These are phyloP conservation scores for Benthosema pterotum DNA, from an alignment of 2,797 vertebrate genomes.

Conservation along the genomic window DNA sequence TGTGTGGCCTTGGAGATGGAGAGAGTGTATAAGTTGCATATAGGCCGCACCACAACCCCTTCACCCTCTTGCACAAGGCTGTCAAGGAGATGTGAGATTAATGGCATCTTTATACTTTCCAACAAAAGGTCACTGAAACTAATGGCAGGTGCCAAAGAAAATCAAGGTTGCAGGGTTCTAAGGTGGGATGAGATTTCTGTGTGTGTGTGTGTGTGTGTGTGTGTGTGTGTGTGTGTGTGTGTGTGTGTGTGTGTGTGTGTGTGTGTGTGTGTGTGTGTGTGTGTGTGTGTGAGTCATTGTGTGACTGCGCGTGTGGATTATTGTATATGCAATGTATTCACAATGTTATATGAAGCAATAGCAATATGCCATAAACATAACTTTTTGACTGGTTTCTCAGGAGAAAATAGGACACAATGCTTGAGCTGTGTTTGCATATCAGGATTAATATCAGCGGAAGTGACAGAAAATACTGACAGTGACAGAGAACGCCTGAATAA, in stretches of 20 bases:
- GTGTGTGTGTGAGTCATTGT: too few relatives aligned
- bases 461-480: not conserved
- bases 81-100: constrained; percentile 61
- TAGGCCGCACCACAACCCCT: constrained; percentile 43
- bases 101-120: constrained; percentile 54
- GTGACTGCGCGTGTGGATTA: too few relatives aligned
- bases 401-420: not conserved
- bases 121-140: constrained; percentile 41
- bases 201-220: too few relatives aligned
- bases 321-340: too few relatives aligned
- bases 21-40: constrained; percentile 28
- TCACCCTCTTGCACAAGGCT: constrained; percentile 32
- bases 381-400: not conserved
- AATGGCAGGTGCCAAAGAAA: constrained; percentile 31
- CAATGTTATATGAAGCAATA: not conserved
- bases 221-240: too few relatives aligned
- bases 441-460: constrained; percentile 2
- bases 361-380: not conserved
- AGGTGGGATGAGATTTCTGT: constrained; percentile 35
- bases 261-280: too few relatives aligned
- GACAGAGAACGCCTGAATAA: constrained; percentile 16
- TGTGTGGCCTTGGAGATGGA: constrained; percentile 49
- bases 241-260: too few relatives aligned
- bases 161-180: constrained; percentile 33
- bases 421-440: not conserved